Evolutionary conservation across 2,888 invertebrate species (phyloP).

Genomic region (Lacanobia oleracea): DNA sequence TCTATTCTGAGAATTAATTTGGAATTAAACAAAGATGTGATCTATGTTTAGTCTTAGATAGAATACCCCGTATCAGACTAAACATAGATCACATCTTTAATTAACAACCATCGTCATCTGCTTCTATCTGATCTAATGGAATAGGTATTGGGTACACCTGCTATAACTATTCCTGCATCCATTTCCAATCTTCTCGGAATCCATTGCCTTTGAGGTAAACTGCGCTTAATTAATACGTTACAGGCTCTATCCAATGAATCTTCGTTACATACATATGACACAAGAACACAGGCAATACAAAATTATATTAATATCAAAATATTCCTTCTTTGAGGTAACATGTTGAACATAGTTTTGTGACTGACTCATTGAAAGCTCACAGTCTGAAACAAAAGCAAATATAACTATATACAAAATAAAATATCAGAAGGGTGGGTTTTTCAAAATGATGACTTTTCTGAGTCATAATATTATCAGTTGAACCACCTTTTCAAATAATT

Average conservation of each 20-base stretch:
- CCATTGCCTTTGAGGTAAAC: constrained; percentile 49
- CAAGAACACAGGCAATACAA: not conserved
- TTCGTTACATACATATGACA: constrained; percentile 7
- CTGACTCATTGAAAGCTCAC: not conserved
- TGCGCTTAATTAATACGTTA: constrained; percentile 52
- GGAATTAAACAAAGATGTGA: no score
- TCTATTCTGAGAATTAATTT: no score
- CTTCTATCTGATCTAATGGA: constrained; percentile 15
- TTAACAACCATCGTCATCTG: constrained; percentile 25
- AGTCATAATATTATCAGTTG: no score
- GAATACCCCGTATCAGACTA: no score
- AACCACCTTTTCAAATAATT: no score
- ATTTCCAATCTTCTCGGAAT: constrained; percentile 43
- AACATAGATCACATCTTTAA: constrained; percentile 25
- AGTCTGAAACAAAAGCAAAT: not conserved
- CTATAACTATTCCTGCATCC: constrained; percentile 30
- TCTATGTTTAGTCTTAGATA: no score
- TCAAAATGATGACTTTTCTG: no score
- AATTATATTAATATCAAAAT: not conserved
- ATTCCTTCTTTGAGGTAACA: not conserved
- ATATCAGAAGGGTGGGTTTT: no score
- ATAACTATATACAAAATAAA: no score
- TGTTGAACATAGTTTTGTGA: not conserved
- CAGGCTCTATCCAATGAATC: constrained; percentile 23
- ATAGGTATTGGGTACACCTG: constrained; percentile 25